Evolutionary conservation across 2,888 invertebrate species (phyloP).

Genomic region (Drosophila affinis): DNA sequence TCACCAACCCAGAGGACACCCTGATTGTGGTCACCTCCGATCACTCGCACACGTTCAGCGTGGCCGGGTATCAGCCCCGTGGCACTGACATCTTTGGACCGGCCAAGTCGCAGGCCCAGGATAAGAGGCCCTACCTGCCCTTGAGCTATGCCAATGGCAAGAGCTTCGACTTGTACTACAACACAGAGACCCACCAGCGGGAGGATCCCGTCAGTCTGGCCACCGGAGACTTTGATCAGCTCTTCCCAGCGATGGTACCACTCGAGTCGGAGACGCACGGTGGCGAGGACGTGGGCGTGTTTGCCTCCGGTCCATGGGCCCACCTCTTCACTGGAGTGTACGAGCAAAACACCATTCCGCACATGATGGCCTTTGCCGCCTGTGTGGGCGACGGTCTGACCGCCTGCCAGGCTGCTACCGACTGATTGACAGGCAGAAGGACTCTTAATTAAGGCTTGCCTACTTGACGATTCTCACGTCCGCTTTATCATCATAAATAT

Average conservation of each 20-base stretch:
- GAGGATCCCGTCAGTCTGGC: constrained; percentile 64
- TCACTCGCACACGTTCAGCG: constrained; percentile 91
- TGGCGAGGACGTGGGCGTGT: constrained; percentile 92
- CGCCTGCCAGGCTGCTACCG: constrained; percentile 64
- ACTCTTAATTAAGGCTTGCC: constrained; percentile 46
- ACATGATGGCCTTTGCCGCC: constrained; percentile 89
- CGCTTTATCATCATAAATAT: constrained; percentile 38
- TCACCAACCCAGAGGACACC: constrained; percentile 88
- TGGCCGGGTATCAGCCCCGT: constrained; percentile 87
- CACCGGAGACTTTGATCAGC: constrained; percentile 46
- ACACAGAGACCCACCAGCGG: constrained; percentile 68
- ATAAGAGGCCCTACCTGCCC: constrained; percentile 87
- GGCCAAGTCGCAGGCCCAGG: constrained; percentile 81
- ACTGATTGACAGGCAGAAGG: constrained; percentile 36
- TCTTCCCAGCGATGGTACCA: constrained; percentile 86
- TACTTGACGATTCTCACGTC: constrained; percentile 47
- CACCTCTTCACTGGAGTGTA: constrained; percentile 91
- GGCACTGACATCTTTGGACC: constrained; percentile 78
- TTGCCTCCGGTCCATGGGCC: constrained; percentile 90
- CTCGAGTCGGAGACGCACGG: constrained; percentile 87
- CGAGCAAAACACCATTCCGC: constrained; percentile 91
- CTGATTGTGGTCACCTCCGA: constrained; percentile 92
- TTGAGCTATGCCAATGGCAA: constrained; percentile 91
- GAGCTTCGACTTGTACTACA: constrained; percentile 84
- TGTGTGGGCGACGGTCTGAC: constrained; percentile 88